Evolutionary conservation across 2,797 vertebrate species (phyloP), one percentile per base, ranked within the genome.

Genomic region (Coendou prehensilis): DNA sequence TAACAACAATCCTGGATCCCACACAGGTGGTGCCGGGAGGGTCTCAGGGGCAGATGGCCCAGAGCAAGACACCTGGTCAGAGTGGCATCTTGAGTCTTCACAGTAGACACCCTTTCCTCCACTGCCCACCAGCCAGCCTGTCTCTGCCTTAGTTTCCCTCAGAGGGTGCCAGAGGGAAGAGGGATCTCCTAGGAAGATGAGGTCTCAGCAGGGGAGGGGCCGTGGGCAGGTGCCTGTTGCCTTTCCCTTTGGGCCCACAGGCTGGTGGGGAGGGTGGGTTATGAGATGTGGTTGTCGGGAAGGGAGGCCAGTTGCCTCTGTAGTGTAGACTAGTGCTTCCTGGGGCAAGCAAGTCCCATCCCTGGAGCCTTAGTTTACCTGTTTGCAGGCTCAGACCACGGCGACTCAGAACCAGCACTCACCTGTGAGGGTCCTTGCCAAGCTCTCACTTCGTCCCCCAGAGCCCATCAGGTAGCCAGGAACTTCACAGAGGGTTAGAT

Each of bases 71-170:
- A 26, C 33, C 2, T 71, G 26, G 15, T 20, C 9, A 3, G 5
- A 47, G 47, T 28, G 93, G 56, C 20, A 13, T 9, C 0, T 1
- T 18, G 11, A 50, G 13, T 37, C 17, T 52, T 26, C 3, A 6
- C 13, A 4, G 28, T 1, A 1, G n/a, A 54, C 8, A 15, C 5
- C 14, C 26, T 41, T 59, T 9, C 45, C 57, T 28, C 18, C 10
- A 1, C 0, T 1, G 7, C 52, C 6, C 9, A 7, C n/a, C 0
- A 0, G 45, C 41, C 22, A 0, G 14, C n/a, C 26, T 15, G 13
- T 37, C 30, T 37, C 26, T 17, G 56, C 45, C 61, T 95, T 14
- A 0, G 23, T 61, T 75, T 86, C 90, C 69, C 69, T 54, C 6
- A 26, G 61, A 93, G 37, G 17, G 6, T 37, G 11, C 13, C 7